These are phyloP conservation scores for Actenoides lindsayi DNA, from an alignment of 2,113 vertebrate species.

Conservation along the genomic window DNA sequence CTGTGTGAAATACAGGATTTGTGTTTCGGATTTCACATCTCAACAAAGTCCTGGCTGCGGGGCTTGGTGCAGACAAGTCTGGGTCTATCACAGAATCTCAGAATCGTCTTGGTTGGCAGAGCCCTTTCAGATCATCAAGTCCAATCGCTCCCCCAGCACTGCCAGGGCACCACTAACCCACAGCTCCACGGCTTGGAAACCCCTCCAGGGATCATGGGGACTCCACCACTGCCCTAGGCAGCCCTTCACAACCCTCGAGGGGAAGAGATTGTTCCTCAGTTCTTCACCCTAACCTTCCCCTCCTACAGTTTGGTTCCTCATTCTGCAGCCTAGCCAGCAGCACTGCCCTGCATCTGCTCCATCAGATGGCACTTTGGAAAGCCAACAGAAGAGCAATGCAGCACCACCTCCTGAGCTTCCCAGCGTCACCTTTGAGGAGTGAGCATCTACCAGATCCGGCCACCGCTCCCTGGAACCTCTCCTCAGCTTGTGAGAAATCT, in stretches of 20 bases:
- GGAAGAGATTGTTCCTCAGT: too few species aligned
- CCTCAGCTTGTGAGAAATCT: not conserved
- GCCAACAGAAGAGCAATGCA: not conserved
- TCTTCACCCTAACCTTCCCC: too few species aligned
- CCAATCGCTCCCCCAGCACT: too few species aligned
- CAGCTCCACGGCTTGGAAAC: too few species aligned
- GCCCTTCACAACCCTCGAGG: too few species aligned
- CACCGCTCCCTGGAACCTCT: not conserved
- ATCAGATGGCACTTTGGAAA: not conserved
- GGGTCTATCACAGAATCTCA: too few species aligned
- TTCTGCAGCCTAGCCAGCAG: not conserved
- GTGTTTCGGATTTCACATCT: too few species aligned
- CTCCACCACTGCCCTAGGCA: too few species aligned
- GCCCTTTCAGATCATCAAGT: too few species aligned
- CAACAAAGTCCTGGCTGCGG: rapidly evolving
- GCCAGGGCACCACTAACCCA: too few species aligned
- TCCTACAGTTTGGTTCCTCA: not conserved
- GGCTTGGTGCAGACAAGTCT: not conserved
- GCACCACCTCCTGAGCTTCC: not conserved
- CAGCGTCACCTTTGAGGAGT: not conserved
- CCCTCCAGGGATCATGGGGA: too few species aligned
- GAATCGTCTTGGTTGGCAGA: too few species aligned
- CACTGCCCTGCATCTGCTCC: not conserved
- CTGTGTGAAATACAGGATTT: not conserved
- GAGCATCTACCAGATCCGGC: not conserved